Percentiles rank a stretch among this genome's conserved stretches.
Evolutionary conservation across 2,797 vertebrate species (phyloP).

Genomic region (Cheirogaleus major): DNA sequence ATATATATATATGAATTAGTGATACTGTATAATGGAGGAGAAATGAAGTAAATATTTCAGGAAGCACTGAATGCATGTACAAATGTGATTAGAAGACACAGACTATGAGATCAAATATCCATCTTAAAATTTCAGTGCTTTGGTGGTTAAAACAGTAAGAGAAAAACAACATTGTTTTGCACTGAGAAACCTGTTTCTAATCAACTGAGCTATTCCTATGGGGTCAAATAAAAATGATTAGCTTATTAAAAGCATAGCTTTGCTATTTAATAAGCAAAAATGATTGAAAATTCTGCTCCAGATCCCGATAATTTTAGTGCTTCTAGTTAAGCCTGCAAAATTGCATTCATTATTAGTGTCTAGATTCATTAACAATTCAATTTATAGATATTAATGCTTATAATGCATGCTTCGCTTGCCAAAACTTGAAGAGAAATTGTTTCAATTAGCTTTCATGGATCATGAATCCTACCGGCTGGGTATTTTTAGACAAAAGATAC

Average conservation of each 20-base stretch:
- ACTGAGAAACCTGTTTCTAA: slow-evolving; percentile 87
- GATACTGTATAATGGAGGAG: slow-evolving; percentile 56
- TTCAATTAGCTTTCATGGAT: slow-evolving; percentile 92
- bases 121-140: slow-evolving; percentile 81
- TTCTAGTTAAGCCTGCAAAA: slow-evolving; percentile 91
- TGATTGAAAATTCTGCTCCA: slow-evolving; percentile 89
- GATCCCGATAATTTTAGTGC: slow-evolving; percentile 90
- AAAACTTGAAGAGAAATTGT: slow-evolving; percentile 91
- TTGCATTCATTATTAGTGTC: slow-evolving; percentile 92
- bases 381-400: slow-evolving; percentile 92
- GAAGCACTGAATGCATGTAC: slow-evolving; percentile 17
- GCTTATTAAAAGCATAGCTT: slow-evolving; percentile 90
- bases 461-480: slow-evolving; percentile 87
- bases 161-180: slow-evolving; percentile 85
- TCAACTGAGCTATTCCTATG: slow-evolving; percentile 88
- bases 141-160: slow-evolving; percentile 83
- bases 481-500: slow-evolving; percentile 91
- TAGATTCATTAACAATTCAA: slow-evolving; percentile 93
- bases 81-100: slow-evolving; percentile 59
- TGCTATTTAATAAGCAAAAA: slow-evolving; percentile 91
- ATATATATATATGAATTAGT: neutral
- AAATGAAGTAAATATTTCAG: slow-evolving; percentile 67
- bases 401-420: slow-evolving; percentile 90
- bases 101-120: slow-evolving; percentile 66
- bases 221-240: slow-evolving; percentile 90